Base-by-base conservation (phyloP, 2,888 invertebrate species). In the Philereme vetulata region DNA sequence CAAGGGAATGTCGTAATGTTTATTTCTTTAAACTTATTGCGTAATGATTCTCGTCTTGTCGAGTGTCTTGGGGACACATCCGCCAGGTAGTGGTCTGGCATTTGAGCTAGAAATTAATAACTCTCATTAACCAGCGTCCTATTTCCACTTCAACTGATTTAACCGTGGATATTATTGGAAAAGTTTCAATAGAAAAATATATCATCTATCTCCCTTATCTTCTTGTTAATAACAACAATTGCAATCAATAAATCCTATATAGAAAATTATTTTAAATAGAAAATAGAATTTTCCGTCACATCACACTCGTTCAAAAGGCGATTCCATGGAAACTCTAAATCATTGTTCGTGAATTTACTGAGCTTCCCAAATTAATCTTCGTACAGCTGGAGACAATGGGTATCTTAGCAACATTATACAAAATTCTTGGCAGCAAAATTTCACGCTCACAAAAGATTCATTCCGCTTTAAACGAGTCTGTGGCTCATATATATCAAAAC, bases 311-410 rank as follows among this genome's bases (percentile, higher is more conserved):
- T 33, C 5, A 11, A 46, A 32, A 49, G 60, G 9, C 75, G 62
- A 70, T 75, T 79, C 79, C 70, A 76, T 67, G 54, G 47, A 9
- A 51, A 59, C 51, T 64, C 57, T 71, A 73, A 64, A 71, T 72
- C 75, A 66, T 65, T 65, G 74, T 69, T 47, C 57, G 57, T 61
- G 74, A 83, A 81, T 83, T 81, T 80, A 77, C 79, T 68, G 75
- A 83, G 84, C 81, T 82, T 76, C 80, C 80, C 78, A 83, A 88
- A 88, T 88, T 88, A 88, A 88, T 88, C 87, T 86, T 85, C 82
- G 79, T 78, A 81, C 82, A 81, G 82, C 86, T 84, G 82, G 82
- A 85, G 83, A 88, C 87, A 87, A 89, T 87, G 79, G 78, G 62
- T 72, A 79, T 78, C 85, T 87, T 86, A 85, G 81, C 77, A 80